Percentiles rank a stretch among this genome's conserved stretches.
Conservation (phyloP, 2,797 vertebrate species). For the Merluccius polli region DNA sequence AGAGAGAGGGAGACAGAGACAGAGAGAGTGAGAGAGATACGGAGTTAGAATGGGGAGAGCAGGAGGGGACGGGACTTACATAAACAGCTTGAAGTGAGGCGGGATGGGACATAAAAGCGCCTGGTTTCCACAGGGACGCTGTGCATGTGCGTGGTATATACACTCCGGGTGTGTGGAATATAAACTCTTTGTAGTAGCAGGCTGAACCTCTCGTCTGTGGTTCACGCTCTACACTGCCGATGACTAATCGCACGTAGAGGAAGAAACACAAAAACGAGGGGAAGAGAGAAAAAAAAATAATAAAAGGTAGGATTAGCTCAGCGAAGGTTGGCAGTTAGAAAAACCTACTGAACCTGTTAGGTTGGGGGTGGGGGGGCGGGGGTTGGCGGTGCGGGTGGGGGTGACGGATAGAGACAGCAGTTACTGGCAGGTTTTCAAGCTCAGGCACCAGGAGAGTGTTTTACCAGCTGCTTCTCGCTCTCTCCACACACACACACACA, state of each 20-base stretch:
- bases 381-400: slow-evolving; percentile 11
- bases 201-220: slow-evolving; percentile 12
- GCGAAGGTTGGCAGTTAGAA: slow-evolving; percentile 52
- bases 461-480: slow-evolving; percentile 71
- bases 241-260: not conserved
- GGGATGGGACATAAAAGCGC: not conserved
- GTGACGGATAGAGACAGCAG: slow-evolving; percentile 59
- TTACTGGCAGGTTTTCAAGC: slow-evolving; percentile 72
- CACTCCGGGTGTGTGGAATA: not conserved
- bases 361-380: slow-evolving; percentile 36
- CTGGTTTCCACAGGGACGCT: not conserved
- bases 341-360: slow-evolving; percentile 67
- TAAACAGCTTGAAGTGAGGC: not conserved
- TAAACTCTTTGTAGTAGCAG: not conserved
- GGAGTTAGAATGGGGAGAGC: no score
- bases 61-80: no score
- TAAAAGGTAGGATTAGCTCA: slow-evolving; percentile 25
- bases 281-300: slow-evolving; percentile 21
- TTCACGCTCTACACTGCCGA: slow-evolving; percentile 8
- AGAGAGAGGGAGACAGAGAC: slow-evolving; percentile 8
- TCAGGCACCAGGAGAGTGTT: slow-evolving; percentile 65
- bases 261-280: not conserved
- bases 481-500: slow-evolving; percentile 47
- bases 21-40: not conserved
- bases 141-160: not conserved